phyloP scores from a whole-genome alignment of 92 coral and sea anemone species.

The Zoanthus sansibaricus region DNA sequence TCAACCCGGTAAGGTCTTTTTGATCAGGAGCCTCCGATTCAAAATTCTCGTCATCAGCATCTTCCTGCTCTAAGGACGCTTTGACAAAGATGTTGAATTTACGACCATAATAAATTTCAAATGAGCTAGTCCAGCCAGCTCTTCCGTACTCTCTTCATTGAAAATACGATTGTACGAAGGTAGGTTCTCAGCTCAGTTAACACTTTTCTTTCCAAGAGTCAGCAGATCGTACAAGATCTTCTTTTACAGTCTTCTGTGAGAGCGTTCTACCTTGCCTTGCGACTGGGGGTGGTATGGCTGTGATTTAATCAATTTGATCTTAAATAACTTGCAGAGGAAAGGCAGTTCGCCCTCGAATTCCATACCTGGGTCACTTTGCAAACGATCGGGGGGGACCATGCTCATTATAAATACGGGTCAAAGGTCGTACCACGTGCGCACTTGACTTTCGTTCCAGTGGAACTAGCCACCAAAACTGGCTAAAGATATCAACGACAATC shows the following conservation, averaged over 20 bases:
- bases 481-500: slow-evolving; percentile 30
- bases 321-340: neutral
- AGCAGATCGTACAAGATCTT: too few relatives aligned
- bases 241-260: too few relatives aligned
- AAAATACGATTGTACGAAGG: too few relatives aligned
- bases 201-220: too few relatives aligned
- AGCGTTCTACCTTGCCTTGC: slow-evolving; percentile 46
- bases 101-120: slow-evolving; percentile 46
- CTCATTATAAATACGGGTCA: slow-evolving; percentile 23
- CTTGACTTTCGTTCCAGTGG: slow-evolving; percentile 22
- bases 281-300: slow-evolving; percentile 48
- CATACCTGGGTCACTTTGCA: slow-evolving; percentile 33
- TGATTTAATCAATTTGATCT: slow-evolving; percentile 45
- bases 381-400: slow-evolving; percentile 29
- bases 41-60: too few relatives aligned
- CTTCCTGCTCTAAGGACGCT: too few relatives aligned
- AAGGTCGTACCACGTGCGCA: slow-evolving; percentile 16
- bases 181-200: too few relatives aligned
- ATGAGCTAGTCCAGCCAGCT: slow-evolving; percentile 43
- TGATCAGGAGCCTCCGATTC: too few relatives aligned
- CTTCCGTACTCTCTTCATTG: slow-evolving; percentile 28
- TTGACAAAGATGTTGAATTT: neutral
- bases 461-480: slow-evolving; percentile 24
- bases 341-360: slow-evolving; percentile 26
- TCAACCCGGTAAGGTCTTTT: too few relatives aligned